A percentile compares a stretch with the other conserved stretches of the same genome.
Conservation (phyloP, 1,140 invertebrate species). For the Scaptodrosophila lebanonensis region DNA sequence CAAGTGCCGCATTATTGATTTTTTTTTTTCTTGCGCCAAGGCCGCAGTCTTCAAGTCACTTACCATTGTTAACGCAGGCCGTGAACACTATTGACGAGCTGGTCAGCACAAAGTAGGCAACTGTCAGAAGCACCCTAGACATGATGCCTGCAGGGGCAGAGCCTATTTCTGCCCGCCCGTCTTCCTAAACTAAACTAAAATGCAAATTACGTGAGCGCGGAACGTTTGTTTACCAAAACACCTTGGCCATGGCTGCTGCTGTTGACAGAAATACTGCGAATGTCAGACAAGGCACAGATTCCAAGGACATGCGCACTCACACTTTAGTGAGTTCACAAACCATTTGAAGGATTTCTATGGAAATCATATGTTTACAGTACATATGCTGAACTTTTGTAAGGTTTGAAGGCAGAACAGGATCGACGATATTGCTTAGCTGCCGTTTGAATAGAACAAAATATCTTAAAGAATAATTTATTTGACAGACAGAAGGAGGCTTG, state of each 20-base stretch:
- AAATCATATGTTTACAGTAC: too few relatives aligned
- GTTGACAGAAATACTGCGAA: slow-evolving; percentile 19
- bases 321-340: neutral
- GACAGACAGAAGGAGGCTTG: too few relatives aligned
- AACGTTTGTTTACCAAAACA: slow-evolving; percentile 5
- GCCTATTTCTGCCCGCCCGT: neutral
- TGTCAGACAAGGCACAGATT: slow-evolving; percentile 16
- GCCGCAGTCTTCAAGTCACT: slow-evolving; percentile 9
- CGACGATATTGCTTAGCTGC: too few relatives aligned
- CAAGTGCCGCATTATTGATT: slow-evolving; percentile 55
- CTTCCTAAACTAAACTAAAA: slow-evolving; percentile 28
- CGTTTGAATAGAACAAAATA: too few relatives aligned
- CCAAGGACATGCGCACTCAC: slow-evolving; percentile 43
- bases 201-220: slow-evolving; percentile 2
- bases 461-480: too few relatives aligned
- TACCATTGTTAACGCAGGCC: slow-evolving; percentile 62
- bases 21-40: slow-evolving; percentile 37
- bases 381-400: too few relatives aligned
- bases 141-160: slow-evolving; percentile 30
- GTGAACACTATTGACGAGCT: slow-evolving; percentile 63
- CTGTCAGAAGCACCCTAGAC: slow-evolving; percentile 45
- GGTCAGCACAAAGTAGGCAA: slow-evolving; percentile 57
- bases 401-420: too few relatives aligned
- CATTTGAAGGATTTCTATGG: slow-evolving; percentile 4
- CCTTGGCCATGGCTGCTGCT: neutral